Percentiles rank a stretch among this genome's conserved stretches.
These are phyloP conservation scores for Sipha flava DNA, from an alignment of 1,140 invertebrate genomes.

Conservation along the genomic window DNA sequence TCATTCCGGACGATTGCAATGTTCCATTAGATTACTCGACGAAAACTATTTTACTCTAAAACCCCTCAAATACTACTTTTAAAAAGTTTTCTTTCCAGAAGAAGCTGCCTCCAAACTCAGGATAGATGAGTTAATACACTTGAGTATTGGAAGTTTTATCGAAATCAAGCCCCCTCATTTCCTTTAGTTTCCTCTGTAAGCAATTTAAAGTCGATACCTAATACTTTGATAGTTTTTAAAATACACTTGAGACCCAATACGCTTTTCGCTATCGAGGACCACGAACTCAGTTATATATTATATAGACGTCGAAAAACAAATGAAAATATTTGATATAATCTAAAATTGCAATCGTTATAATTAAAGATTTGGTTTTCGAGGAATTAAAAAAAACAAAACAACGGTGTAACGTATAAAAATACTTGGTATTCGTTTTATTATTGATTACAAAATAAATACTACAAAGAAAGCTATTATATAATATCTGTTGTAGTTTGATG, in stretches of 20 bases:
- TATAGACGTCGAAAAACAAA: background rate
- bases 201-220: background rate
- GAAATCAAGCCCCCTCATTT: background rate
- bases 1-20: too few species aligned
- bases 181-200: background rate
- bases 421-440: too few species aligned
- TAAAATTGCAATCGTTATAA: too few species aligned
- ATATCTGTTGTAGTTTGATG: too few species aligned
- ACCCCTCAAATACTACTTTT: background rate
- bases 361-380: too few species aligned
- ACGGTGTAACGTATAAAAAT: too few species aligned
- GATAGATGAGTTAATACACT: background rate
- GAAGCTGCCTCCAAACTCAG: background rate
- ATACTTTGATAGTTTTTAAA: slow-evolving; percentile 4
- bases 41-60: too few species aligned
- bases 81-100: background rate
- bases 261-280: background rate
- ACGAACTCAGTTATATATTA: background rate
- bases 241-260: background rate
- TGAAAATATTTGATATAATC: background rate
- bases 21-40: too few species aligned
- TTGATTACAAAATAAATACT: too few species aligned
- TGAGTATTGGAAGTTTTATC: background rate
- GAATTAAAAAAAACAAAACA: too few species aligned
- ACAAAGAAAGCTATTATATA: too few species aligned